phyloP scores from a whole-genome alignment of 1,140 invertebrate genomes.

The Drosophila mojavensis region DNA sequence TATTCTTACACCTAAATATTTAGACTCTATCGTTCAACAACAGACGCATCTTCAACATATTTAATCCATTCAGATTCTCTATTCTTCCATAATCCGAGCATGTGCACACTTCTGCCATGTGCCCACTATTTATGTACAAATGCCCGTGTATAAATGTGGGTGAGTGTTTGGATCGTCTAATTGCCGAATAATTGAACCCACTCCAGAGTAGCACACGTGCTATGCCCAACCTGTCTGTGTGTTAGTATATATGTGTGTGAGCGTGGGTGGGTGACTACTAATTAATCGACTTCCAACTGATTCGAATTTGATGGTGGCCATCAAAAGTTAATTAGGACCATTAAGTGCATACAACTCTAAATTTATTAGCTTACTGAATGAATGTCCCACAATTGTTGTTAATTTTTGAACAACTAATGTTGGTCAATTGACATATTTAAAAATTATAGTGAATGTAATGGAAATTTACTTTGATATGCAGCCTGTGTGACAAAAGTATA shows the following conservation, averaged over 20 bases:
- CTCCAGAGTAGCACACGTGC: conserved; percentile 62
- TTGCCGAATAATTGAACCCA: conserved; percentile 72
- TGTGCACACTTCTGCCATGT: conserved; percentile 40
- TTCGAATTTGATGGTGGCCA: conserved; percentile 78
- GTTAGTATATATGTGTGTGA: not conserved
- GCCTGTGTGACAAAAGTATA: too few relatives aligned
- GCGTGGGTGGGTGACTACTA: conserved; percentile 42
- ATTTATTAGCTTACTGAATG: conserved; percentile 45
- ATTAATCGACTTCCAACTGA: conserved; percentile 82
- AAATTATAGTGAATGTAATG: too few relatives aligned
- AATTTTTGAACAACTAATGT: conserved; percentile 48
- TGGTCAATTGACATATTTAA: not conserved
- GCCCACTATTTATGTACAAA: conserved; percentile 12
- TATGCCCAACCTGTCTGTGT: conserved; percentile 32
- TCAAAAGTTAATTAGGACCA: conserved; percentile 74
- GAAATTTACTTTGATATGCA: too few relatives aligned
- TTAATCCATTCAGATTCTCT: conserved; percentile 18
- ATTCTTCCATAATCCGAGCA: conserved; percentile 1
- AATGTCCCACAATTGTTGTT: conserved; percentile 7
- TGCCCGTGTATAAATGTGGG: not conserved
- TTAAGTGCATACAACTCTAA: conserved; percentile 70
- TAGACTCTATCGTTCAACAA: conserved; percentile 45
- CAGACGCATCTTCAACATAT: conserved; percentile 8
- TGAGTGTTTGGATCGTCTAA: conserved; percentile 52
- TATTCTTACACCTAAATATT: conserved; percentile 70